These are phyloP conservation scores for Delphinus delphis DNA, from an alignment of 2,113 vertebrate genomes.

Conservation along the genomic window DNA sequence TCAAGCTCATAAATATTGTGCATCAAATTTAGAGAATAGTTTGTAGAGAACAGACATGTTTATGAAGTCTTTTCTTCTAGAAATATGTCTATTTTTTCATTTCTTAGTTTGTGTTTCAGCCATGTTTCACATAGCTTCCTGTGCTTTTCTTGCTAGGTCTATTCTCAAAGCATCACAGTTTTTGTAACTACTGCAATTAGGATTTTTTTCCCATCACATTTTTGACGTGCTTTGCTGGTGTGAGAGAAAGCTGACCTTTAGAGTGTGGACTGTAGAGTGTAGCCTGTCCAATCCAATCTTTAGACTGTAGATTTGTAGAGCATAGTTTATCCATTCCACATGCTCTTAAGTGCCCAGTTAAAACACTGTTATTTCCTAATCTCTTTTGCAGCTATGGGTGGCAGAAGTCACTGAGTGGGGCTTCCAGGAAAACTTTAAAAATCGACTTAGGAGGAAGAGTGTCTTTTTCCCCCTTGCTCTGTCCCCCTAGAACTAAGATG, in stretches of 20 bases:
- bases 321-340: neutral
- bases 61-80: neutral
- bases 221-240: neutral
- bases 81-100: neutral
- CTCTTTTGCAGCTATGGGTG: neutral
- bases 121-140: neutral
- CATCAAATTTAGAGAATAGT: conserved; percentile 18
- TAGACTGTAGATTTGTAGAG: neutral
- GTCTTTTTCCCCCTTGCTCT: neutral
- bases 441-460: neutral
- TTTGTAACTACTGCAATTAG: neutral
- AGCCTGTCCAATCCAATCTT: neutral
- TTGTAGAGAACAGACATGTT: neutral
- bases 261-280: neutral
- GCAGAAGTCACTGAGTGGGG: neutral
- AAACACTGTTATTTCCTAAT: neutral
- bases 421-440: conserved; percentile 14
- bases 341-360: neutral
- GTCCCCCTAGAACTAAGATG: neutral
- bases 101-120: neutral
- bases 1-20: neutral
- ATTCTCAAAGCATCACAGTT: neutral
- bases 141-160: neutral
- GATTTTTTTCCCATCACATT: neutral
- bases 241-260: neutral